phyloP scores from a whole-genome alignment of 2,113 vertebrate species.

The Notothenia coriiceps region DNA sequence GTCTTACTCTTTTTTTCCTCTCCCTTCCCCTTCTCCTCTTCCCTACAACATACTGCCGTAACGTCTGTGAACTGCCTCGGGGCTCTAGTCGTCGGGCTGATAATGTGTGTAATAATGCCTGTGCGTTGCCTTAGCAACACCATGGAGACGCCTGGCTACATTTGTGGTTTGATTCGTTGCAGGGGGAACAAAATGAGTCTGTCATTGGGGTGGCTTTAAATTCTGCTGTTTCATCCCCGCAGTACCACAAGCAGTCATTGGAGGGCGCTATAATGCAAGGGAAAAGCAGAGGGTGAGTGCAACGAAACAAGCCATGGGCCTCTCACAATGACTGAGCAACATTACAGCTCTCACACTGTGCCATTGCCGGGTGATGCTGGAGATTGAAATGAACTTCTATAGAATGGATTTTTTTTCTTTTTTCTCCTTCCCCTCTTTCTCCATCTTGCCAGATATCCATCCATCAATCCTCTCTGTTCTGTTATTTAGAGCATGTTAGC shows the following conservation, averaged over 20 bases:
- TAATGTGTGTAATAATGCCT: constrained; percentile 73
- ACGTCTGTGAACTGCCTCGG: constrained; percentile 54
- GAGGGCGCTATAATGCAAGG: constrained; percentile 75
- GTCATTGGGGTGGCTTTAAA: constrained; percentile 47
- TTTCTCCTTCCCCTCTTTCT: constrained; percentile 13
- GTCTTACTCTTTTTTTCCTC: constrained; percentile 29
- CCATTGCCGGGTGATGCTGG: constrained; percentile 55
- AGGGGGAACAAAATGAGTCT: constrained; percentile 44
- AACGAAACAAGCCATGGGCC: constrained; percentile 17
- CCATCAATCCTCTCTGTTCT: constrained; percentile 54
- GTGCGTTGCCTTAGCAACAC: constrained; percentile 70
- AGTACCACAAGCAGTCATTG: constrained; percentile 57
- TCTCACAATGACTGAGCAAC: constrained; percentile 58
- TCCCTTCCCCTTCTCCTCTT: constrained; percentile 13
- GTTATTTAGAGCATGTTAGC: constrained; percentile 74
- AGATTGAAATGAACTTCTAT: constrained; percentile 69
- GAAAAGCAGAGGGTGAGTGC: constrained; percentile 17
- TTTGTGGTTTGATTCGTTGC: constrained; percentile 49
- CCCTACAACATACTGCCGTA: constrained; percentile 48
- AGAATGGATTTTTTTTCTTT: constrained; percentile 62
- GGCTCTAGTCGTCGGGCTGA: constrained; percentile 45
- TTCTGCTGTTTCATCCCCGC: constrained; percentile 79
- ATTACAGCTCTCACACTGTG: constrained; percentile 43
- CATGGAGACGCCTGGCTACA: constrained; percentile 53
- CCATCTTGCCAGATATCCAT: constrained; percentile 52